A percentile compares a stretch with the other conserved stretches of the same genome.
Conservation (phyloP, 2,113 vertebrate species). For the Lethenteron camtschaticum region DNA sequence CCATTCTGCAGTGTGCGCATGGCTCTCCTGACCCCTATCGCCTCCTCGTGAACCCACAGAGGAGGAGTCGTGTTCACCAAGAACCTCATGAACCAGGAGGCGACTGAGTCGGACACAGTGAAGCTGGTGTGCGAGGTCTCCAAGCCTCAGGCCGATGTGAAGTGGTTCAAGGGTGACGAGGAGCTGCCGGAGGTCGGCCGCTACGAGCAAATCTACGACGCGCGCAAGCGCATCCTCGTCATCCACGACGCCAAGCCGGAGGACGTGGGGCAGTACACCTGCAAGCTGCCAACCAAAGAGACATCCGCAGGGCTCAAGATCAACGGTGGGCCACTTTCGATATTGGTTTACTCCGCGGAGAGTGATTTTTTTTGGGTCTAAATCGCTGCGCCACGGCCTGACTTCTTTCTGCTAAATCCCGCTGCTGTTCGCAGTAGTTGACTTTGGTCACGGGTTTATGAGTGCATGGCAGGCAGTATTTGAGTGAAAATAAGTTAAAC, state of each 20-base stretch:
- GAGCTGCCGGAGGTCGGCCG: constrained; percentile 71
- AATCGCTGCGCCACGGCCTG: no score
- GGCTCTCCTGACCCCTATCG: neutral
- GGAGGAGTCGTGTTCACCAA: constrained; percentile 86
- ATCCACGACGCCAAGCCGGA: constrained; percentile 54
- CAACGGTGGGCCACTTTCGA: constrained; percentile 29
- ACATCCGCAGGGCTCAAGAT: constrained; percentile 57
- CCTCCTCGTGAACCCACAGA: constrained; percentile 33
- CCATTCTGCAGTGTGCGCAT: no score
- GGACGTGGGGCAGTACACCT: constrained; percentile 54
- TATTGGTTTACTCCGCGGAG: no score
- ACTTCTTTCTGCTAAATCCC: no score
- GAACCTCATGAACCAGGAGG: constrained; percentile 70
- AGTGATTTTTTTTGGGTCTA: no score
- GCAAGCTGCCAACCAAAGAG: constrained; percentile 39
- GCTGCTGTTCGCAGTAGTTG: no score
- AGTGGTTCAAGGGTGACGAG: constrained; percentile 62
- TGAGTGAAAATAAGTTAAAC: neutral
- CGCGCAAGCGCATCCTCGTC: constrained; percentile 56
- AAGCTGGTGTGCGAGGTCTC: constrained; percentile 87
- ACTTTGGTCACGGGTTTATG: no score
- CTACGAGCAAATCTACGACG: constrained; percentile 58
- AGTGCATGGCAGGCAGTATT: no score
- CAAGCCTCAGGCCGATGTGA: constrained; percentile 56
- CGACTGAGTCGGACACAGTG: constrained; percentile 66